Base-by-base conservation (phyloP, 2,888 invertebrate species). In the Sussaba pulchella region DNA sequence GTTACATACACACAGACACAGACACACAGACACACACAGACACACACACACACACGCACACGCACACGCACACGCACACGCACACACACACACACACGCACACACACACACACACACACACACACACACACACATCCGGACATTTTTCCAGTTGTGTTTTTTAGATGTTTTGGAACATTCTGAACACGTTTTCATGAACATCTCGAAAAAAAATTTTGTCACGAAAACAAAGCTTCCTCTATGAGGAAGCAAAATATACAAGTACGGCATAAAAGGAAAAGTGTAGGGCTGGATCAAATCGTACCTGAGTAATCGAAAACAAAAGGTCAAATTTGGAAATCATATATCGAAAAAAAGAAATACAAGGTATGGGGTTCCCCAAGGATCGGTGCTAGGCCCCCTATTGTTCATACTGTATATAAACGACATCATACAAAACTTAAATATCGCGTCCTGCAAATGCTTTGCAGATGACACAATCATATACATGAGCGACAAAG, bases 391-490 rank as follows among this genome's bases (percentile, higher is more conserved):
- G 1, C 19, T 59, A 1, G 59, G 39, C 12, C 59, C 59, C 8
- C 10, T 59, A 6, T 39, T 54, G 9, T 70, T 70, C 12, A n/a
- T 70, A 4, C 2, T 54, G 3, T 70, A 70, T 54, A 70, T 70
- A 19, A 54, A 70, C 12, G 70, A 70, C n/a, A 70, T 70, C 19
- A 4, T 14, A 17, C 17, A 41, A 43, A n/a, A 66, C 5, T 12
- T 70, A 26, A 41, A 50, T 1, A 36, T 19, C 10, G 31, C 52
- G 14, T 36, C 14, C 8, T 70, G 70, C 52, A 50, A 54, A 47
- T 24, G 31, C n/a, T 54, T 70, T 39, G 70, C 70, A 10, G 70
- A 70, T 21, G 70, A 70, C 12, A 70, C 54, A 10, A 19, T 54
- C 2, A 31, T 69, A 19, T 52, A 69, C 14, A 17, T 50, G 0